Evolutionary conservation across 2,797 vertebrate genomes (phyloP).

Genomic region (Etheostoma perlongum): DNA sequence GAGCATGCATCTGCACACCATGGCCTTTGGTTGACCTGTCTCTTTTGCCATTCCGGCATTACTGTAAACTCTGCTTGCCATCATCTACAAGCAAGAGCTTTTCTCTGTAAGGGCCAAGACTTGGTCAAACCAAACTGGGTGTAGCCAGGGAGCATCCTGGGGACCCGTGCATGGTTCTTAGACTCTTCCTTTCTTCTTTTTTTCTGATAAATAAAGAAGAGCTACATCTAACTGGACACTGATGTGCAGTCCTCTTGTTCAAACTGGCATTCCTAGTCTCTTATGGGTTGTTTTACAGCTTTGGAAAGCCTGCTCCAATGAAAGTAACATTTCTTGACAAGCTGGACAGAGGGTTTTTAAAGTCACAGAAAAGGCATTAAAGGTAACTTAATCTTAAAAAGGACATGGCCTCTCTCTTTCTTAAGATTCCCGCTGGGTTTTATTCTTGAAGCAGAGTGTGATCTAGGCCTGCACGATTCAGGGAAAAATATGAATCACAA

Average conservation of each 20-base stretch:
- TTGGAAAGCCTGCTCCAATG: conserved; percentile 22
- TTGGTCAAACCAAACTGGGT: not conserved
- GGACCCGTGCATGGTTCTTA: not conserved
- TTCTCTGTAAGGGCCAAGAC: not conserved
- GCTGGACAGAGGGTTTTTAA: conserved; percentile 5
- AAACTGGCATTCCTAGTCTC: not conserved
- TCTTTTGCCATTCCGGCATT: conserved; percentile 35
- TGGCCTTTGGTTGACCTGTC: conserved; percentile 57
- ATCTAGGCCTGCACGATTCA: conserved; percentile 16
- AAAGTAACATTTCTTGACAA: conserved; percentile 25
- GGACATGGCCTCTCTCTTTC: conserved; percentile 33
- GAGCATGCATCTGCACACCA: conserved; percentile 39
- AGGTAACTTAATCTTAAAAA: conserved; percentile 56
- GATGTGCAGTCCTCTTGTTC: not conserved
- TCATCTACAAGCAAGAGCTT: conserved; percentile 8
- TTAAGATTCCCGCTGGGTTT: conserved; percentile 54
- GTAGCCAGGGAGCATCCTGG: not conserved
- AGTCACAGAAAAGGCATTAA: conserved; percentile 39
- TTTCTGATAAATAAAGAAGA: not conserved
- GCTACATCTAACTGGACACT: conserved; percentile 2
- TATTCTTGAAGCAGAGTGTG: conserved; percentile 36
- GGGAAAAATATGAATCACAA: too few species aligned
- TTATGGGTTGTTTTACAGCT: conserved; percentile 32
- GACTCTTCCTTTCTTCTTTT: not conserved
- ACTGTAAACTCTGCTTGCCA: conserved; percentile 1